A percentile compares a stretch with the other conserved stretches of the same genome.
These are phyloP conservation scores for Spilosoma lubricipeda DNA, from an alignment of 2,888 invertebrate genomes.

Conservation along the genomic window DNA sequence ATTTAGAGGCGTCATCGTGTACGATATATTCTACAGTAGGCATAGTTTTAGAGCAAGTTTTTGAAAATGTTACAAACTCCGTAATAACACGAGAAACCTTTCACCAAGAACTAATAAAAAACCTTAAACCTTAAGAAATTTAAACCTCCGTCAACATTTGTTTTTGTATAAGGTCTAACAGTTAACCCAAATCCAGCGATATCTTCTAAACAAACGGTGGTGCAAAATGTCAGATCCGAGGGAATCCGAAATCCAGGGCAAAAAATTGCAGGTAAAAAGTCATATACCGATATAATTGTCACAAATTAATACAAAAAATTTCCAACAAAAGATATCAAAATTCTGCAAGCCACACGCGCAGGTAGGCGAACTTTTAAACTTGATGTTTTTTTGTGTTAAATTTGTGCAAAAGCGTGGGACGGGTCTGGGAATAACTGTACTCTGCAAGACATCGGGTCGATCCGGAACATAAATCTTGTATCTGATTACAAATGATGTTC, in stretches of 20 bases:
- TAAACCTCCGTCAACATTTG: constrained; percentile 49
- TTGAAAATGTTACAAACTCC: constrained; percentile 25
- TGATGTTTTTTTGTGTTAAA: constrained; percentile 67
- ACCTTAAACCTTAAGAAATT: constrained; percentile 38
- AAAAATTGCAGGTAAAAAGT: constrained; percentile 85
- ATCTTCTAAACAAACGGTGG: constrained; percentile 78
- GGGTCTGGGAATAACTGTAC: constrained; percentile 80
- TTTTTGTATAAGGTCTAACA: constrained; percentile 63
- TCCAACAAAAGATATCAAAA: constrained; percentile 84
- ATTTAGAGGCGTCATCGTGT: constrained; percentile 26
- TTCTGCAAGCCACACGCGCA: constrained; percentile 87
- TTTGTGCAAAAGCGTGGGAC: constrained; percentile 85
- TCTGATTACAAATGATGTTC: constrained; percentile 52
- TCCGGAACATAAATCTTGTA: constrained; percentile 65
- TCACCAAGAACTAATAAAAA: constrained; percentile 37
- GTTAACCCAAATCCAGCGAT: constrained; percentile 68
- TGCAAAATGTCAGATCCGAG: constrained; percentile 77
- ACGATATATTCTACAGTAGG: constrained; percentile 22
- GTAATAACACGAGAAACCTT: constrained; percentile 44
- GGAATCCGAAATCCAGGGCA: constrained; percentile 66
- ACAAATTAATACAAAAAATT: constrained; percentile 85
- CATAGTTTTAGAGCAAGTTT: background rate
- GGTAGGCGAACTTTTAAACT: constrained; percentile 79
- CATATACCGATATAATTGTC: constrained; percentile 87
- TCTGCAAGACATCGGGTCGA: constrained; percentile 63